A percentile compares a stretch with the other conserved stretches of the same genome.
Conservation (phyloP, 2,888 invertebrate genomes). For the Bombylius major region DNA sequence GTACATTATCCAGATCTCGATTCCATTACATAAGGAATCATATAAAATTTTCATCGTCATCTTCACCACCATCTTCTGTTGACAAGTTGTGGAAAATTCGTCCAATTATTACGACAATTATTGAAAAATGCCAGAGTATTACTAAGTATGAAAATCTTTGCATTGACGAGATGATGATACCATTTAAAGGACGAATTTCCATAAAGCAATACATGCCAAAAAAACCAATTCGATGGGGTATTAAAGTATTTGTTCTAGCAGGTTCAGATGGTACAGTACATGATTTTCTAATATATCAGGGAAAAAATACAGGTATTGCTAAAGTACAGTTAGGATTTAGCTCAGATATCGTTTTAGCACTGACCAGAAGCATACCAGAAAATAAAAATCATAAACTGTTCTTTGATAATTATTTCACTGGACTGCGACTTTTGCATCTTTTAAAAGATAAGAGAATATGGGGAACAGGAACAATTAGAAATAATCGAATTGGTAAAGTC, state of each 20-base stretch:
- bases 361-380: background rate
- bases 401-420: conserved; percentile 1
- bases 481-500: too few relatives aligned
- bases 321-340: conserved; percentile 1
- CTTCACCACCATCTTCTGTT: background rate
- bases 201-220: conserved; percentile 1
- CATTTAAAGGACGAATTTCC: background rate
- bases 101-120: background rate
- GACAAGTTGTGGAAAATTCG: background rate
- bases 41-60: background rate
- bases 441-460: background rate
- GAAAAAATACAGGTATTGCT: background rate
- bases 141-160: background rate
- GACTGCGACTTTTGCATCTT: background rate
- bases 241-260: conserved; percentile 2
- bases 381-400: background rate
- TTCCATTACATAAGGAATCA: background rate
- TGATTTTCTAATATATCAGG: conserved; percentile 2
- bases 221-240: conserved; percentile 2
- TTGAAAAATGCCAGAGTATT: background rate
- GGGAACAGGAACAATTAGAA: too few relatives aligned
- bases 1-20: background rate
- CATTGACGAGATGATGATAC: conserved; percentile 5
- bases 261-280: background rate
- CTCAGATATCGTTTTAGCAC: background rate